Evolutionary conservation across 2,888 invertebrate species (phyloP).

Genomic region (Clanis bilineata): DNA sequence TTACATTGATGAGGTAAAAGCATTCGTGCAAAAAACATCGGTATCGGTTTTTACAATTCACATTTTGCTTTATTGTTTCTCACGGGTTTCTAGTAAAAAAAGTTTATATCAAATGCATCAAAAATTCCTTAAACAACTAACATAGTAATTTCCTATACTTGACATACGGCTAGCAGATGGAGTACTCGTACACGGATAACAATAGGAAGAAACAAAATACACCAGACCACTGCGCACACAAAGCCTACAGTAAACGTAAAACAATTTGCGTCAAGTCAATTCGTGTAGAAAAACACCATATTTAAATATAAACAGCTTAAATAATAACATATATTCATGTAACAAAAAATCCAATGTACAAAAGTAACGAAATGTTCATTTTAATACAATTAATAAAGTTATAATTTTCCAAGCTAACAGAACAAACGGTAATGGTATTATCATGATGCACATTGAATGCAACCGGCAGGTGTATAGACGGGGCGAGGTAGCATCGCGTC

Average conservation of each 20-base stretch:
- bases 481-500: constrained; percentile 28
- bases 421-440: constrained; percentile 61
- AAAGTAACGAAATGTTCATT: constrained; percentile 74
- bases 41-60: constrained; percentile 75
- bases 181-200: constrained; percentile 69
- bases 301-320: constrained; percentile 79
- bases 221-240: constrained; percentile 75
- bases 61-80: constrained; percentile 68
- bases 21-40: constrained; percentile 76
- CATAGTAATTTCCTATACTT: constrained; percentile 73
- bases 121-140: constrained; percentile 82
- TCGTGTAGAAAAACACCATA: constrained; percentile 72
- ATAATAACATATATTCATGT: constrained; percentile 77
- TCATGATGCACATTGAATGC: not conserved
- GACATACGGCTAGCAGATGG: constrained; percentile 72
- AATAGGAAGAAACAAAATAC: constrained; percentile 73
- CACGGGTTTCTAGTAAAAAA: constrained; percentile 80
- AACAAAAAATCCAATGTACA: constrained; percentile 80
- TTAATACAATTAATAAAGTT: constrained; percentile 71
- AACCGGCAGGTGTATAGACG: constrained; percentile 23
- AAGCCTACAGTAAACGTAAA: constrained; percentile 73
- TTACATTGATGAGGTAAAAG: constrained; percentile 78
- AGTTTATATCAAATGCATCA: constrained; percentile 82
- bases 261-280: constrained; percentile 71
- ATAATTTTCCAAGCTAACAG: constrained; percentile 72